Base-by-base conservation (phyloP, 2,888 invertebrate genomes). In the Sycophila texana region DNA sequence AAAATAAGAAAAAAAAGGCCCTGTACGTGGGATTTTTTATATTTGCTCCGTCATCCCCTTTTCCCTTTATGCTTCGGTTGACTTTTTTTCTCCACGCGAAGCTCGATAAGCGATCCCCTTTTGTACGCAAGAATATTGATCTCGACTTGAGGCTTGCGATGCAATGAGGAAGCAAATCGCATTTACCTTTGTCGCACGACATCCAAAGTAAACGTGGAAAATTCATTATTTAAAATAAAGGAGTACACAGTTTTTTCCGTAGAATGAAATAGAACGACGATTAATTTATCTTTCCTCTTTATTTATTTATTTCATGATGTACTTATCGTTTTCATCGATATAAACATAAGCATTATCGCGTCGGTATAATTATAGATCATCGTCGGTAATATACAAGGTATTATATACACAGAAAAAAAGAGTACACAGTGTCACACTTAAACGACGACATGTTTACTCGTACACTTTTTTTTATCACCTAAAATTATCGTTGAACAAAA, bases 321-420 rank as follows among this genome's bases (percentile, higher is more conserved):
- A 86, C 84, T 86, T 87, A 87, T 87, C 86, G 85, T 81, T 84
- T 82, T 84, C 83, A 86, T 88, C 86, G 85, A 88, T 89, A 89
- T 87, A 89, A 89, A 89, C 87, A 86, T 86, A 88, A 87, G 86
- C 85, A 87, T 87, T 86, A 85, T 84, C 84, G 85, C 86, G 85
- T 86, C 65, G 53, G 84, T 87, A 84, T 83, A 84, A 85, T 86
- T 85, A 86, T 83, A 83, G 76, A 84, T 86, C 74, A 74, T 81
- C 82, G 85, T 87, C 82, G 85, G 87, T 86, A 86, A 87, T 82
- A 84, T 88, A 89, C 88, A 89, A 83, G 85, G 85, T 86, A 87
- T 87, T 85, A 88, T 89, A 83, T 87, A 89, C 89, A 89, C 83
- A 83, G 83, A 85, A 83, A 85, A 84, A 85, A 85, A 82, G 84